phyloP scores from a whole-genome alignment of 1,140 invertebrate species.

The Muscidifurax raptorellus region DNA sequence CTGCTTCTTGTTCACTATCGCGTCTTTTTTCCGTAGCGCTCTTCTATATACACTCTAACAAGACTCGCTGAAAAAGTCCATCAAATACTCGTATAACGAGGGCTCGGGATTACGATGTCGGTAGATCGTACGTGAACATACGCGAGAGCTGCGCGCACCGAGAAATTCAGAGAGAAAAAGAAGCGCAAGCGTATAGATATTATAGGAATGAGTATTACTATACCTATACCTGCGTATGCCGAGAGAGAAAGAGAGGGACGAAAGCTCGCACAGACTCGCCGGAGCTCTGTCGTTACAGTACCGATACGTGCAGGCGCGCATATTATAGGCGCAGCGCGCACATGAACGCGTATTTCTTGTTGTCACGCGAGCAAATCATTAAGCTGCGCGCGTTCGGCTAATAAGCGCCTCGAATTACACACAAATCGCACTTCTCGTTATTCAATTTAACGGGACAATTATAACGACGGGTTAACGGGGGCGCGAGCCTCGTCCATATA shows the following conservation, averaged over 20 bases:
- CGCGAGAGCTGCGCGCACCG: neutral
- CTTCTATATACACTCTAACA: slow-evolving; percentile 13
- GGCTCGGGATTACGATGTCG: slow-evolving; percentile 34
- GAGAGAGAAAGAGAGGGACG: neutral
- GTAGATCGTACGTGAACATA: slow-evolving; percentile 15
- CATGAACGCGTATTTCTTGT: slow-evolving; percentile 26
- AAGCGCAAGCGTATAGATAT: neutral
- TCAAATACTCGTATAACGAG: slow-evolving; percentile 50
- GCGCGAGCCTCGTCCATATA: neutral
- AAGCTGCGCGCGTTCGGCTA: slow-evolving; percentile 33
- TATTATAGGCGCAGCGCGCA: neutral
- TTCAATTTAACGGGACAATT: slow-evolving; percentile 49
- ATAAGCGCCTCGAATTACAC: slow-evolving; percentile 51
- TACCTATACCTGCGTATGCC: neutral
- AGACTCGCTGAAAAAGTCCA: slow-evolving; percentile 49
- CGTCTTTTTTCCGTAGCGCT: neutral
- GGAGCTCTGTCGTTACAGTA: neutral
- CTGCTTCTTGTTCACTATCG: neutral
- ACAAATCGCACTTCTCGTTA: slow-evolving; percentile 47
- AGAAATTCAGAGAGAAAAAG: too few relatives aligned
- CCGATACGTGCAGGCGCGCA: neutral
- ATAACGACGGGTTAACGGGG: slow-evolving; percentile 39
- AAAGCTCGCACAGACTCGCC: neutral
- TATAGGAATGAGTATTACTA: neutral
- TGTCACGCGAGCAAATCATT: slow-evolving; percentile 52